Evolutionary conservation across 2,888 invertebrate species (phyloP), one percentile per base, ranked within the genome.

Genomic region (Diabrotica balteata): DNA sequence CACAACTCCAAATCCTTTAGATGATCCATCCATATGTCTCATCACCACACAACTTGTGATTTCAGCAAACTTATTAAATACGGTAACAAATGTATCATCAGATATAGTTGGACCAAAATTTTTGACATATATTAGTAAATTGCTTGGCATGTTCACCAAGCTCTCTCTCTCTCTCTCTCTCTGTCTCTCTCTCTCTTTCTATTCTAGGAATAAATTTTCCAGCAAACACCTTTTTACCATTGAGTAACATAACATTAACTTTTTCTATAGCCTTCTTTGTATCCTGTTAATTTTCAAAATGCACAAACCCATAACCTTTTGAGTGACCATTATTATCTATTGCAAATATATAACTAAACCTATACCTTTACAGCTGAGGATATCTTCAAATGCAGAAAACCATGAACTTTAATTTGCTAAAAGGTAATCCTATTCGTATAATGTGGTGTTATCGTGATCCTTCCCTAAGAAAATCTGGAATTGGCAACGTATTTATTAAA

Each of bases 361-460:
- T n/a, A n/a, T n/a, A n/a, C n/a, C 97, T 88, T 98, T 98, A 86
- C 98, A 99, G 82, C 97, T 98, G 76, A 99, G 87, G 81, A 99
- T 99, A 84, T 96, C 98, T 65, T 99, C 99, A 86, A 99, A 99
- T 61, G 97, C 97, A 65, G 98, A 95, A 85, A 99, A 97, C 98
- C 55, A 99, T 99, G 98, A 99, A 99, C 86, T 99, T 98, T 86
- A 99, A 99, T 86, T 90, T 94, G 80, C 89, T 99, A 78, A 97
- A 96, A 85, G 96, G 96, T 77, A 92, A 96, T 82, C 98, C 98
- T 71, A 98, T 99, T 83, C 92, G 99, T 83, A 99, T 99, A 81
- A 99, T 99, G 99, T 99, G 99, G 99, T 98, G 98, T 75, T 98
- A 99, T 86, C 90, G 99, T 80, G 98, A 99, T 87, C 98, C 98